Conservation (phyloP, 2,797 vertebrate species). For the Florisuga fusca region DNA sequence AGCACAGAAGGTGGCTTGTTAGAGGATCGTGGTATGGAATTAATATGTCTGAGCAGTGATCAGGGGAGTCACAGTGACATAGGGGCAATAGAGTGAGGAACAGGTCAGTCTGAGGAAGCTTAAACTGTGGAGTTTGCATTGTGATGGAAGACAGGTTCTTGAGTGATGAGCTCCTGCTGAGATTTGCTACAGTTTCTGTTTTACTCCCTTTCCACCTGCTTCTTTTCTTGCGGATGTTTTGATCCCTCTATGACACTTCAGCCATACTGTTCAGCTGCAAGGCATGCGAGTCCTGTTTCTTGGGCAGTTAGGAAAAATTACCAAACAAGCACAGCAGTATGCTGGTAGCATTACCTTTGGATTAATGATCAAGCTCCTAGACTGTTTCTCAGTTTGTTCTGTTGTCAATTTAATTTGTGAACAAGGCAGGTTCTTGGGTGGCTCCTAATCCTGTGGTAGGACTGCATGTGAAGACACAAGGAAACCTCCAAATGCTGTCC, state of each 20-base stretch:
- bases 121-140: background rate
- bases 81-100: background rate
- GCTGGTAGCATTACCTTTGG: background rate
- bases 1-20: background rate
- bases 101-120: background rate
- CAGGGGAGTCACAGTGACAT: background rate
- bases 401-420: background rate
- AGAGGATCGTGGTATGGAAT: background rate
- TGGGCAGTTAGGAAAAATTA: background rate
- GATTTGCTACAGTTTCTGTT: background rate
- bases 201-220: background rate
- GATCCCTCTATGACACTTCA: background rate
- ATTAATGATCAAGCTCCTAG: background rate
- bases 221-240: background rate
- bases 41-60: background rate
- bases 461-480: background rate
- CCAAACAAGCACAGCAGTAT: background rate
- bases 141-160: background rate
- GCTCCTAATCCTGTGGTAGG: background rate
- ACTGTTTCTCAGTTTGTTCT: background rate
- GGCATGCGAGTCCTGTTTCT: accelerated
- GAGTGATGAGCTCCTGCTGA: background rate
- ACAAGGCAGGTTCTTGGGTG: background rate
- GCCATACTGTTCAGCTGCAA: background rate
- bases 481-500: background rate